Conservation (phyloP, 2,888 invertebrate genomes). For the Metalampra italica region DNA sequence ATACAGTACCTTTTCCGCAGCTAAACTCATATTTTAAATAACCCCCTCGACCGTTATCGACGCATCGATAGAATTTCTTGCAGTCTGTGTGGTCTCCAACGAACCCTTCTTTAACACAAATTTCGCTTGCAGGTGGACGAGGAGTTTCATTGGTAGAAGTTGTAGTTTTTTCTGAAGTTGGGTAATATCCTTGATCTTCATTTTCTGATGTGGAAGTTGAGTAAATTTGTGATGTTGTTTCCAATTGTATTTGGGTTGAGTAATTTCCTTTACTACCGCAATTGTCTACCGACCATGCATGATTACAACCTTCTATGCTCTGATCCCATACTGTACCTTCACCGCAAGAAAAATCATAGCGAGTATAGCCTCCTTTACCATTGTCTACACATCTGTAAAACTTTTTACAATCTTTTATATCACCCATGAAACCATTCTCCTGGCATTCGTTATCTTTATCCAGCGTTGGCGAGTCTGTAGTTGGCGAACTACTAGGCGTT, state of each 20-base stretch:
- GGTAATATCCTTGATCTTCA: neutral
- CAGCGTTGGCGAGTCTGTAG: constrained; percentile 4
- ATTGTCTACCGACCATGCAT: constrained; percentile 71
- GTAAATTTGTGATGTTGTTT: constrained; percentile 6
- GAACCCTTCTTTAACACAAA: constrained; percentile 82
- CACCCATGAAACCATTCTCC: constrained; percentile 80
- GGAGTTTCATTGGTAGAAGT: constrained; percentile 16
- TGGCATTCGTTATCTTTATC: constrained; percentile 25
- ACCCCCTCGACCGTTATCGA: constrained; percentile 77
- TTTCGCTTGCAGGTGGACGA: constrained; percentile 6
- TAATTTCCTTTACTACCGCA: constrained; percentile 28
- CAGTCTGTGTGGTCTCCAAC: constrained; percentile 83
- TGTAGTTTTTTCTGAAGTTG: constrained; percentile 10
- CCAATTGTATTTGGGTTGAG: neutral
- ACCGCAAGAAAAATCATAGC: constrained; percentile 78
- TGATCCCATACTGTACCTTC: constrained; percentile 81
- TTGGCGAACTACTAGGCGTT: neutral
- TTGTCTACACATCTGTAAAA: constrained; percentile 83
- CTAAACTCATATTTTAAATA: constrained; percentile 83
- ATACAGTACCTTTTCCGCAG: constrained; percentile 87
- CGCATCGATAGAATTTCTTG: constrained; percentile 87
- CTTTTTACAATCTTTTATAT: constrained; percentile 77
- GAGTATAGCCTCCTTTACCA: constrained; percentile 61
- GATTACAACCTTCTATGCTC: constrained; percentile 76
- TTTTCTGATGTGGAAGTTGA: neutral